These are phyloP conservation scores for Heterodera carotae DNA, from an alignment of 1,140 invertebrate species.

Conservation along the genomic window DNA sequence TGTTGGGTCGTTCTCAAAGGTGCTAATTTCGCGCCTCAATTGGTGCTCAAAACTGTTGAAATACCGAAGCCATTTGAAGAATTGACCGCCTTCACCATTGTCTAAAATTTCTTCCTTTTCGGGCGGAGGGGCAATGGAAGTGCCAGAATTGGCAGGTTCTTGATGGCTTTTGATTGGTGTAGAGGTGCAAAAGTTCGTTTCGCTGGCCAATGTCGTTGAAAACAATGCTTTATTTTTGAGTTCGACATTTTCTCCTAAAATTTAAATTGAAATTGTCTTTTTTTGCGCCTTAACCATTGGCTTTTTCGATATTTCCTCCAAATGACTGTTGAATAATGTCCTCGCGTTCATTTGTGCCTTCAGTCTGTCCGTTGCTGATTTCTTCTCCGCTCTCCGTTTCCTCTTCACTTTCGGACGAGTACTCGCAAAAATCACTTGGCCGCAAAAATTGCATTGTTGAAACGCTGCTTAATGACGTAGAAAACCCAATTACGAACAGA, in stretches of 20 bases:
- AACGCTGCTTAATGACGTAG: neutral
- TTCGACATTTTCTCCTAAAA: neutral
- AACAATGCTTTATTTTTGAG: neutral
- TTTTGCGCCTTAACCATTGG: neutral
- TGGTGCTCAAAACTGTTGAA: neutral
- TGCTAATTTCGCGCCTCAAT: neutral
- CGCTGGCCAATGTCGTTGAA: neutral
- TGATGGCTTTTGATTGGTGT: constrained; percentile 1
- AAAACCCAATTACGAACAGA: neutral
- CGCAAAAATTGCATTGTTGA: neutral
- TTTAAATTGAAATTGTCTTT: constrained; percentile 19
- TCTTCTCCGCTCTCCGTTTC: constrained; percentile 14
- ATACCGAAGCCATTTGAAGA: neutral
- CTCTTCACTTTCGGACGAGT: constrained; percentile 8
- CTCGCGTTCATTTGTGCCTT: neutral
- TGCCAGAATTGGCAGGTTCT: neutral
- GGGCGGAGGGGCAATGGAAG: neutral
- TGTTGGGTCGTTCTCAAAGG: neutral
- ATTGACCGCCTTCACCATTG: neutral
- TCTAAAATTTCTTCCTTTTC: neutral
- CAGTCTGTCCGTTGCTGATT: neutral
- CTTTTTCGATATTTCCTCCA: neutral
- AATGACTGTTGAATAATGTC: neutral
- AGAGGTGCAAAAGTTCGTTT: neutral
- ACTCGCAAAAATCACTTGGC: constrained; percentile 16